Percentiles rank a stretch among this genome's conserved stretches.
These are phyloP conservation scores for Trididemnum nubilum DNA, from an alignment of 23 tunicate species.

Conservation along the genomic window DNA sequence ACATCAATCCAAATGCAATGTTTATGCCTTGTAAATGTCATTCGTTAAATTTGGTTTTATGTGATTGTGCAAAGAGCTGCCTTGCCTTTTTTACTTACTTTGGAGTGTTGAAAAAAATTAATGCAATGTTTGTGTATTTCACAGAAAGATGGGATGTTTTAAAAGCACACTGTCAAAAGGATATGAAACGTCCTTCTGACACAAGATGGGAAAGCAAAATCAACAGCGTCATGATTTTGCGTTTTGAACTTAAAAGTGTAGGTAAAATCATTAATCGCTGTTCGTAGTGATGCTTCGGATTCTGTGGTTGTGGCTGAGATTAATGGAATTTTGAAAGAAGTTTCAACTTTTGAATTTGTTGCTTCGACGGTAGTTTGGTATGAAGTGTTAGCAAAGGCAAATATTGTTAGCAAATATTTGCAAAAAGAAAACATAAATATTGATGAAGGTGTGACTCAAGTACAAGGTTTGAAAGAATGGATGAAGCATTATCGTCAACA, in stretches of 20 bases:
- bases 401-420: too few species aligned
- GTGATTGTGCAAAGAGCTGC: conserved; percentile 12
- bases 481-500: too few species aligned
- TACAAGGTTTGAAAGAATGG: too few species aligned
- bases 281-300: too few species aligned
- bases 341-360: too few species aligned
- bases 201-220: conserved; percentile 15
- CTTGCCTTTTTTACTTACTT: background rate
- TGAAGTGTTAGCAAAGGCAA: too few species aligned
- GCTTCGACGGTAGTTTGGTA: too few species aligned
- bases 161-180: background rate
- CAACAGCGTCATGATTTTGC: background rate
- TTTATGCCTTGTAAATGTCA: background rate
- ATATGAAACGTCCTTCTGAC: background rate
- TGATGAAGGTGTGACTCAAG: too few species aligned
- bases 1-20: background rate
- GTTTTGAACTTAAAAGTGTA: background rate
- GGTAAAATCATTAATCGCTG: background rate
- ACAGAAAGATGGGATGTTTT: conserved; percentile 6
- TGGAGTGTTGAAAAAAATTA: background rate
- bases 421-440: too few species aligned
- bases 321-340: too few species aligned
- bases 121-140: background rate
- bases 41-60: too few species aligned
- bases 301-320: too few species aligned